Evolutionary conservation across 2,113 vertebrate genomes (phyloP).

Genomic region (Argyrosomus japonicus): DNA sequence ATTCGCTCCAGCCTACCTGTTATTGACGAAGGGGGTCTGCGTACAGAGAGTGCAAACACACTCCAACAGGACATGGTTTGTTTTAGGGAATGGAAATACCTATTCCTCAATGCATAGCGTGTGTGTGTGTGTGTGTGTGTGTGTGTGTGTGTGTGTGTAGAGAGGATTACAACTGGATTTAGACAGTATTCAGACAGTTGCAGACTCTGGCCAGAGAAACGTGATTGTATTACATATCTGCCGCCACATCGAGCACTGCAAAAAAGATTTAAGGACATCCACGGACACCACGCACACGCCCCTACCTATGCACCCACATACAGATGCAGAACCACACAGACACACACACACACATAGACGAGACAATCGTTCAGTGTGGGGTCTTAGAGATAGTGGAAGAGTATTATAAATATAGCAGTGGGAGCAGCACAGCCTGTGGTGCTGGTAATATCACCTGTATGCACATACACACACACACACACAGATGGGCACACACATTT

Average conservation of each 20-base stretch:
- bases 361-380: constrained; percentile 32
- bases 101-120: neutral
- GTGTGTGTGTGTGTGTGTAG: neutral
- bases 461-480: neutral
- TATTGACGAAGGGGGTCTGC: constrained; percentile 24
- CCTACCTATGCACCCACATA: neutral
- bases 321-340: neutral
- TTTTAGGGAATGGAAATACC: constrained; percentile 36
- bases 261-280: constrained; percentile 3
- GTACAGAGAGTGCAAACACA: neutral
- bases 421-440: constrained; percentile 46
- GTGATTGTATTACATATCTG: constrained; percentile 33
- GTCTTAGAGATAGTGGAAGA: constrained; percentile 47
- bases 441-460: constrained; percentile 58
- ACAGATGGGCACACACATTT: constrained; percentile 5
- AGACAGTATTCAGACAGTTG: constrained; percentile 11
- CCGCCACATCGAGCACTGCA: neutral
- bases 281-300: neutral
- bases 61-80: constrained; percentile 31
- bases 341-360: neutral
- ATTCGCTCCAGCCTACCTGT: constrained; percentile 59
- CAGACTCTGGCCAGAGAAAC: constrained; percentile 25
- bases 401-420: constrained; percentile 53
- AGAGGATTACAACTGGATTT: constrained; percentile 9
- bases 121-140: neutral